A percentile compares a stretch with the other conserved stretches of the same genome.
Conservation (phyloP, 2,113 vertebrate genomes). For the Ctenodactylus gundi region DNA sequence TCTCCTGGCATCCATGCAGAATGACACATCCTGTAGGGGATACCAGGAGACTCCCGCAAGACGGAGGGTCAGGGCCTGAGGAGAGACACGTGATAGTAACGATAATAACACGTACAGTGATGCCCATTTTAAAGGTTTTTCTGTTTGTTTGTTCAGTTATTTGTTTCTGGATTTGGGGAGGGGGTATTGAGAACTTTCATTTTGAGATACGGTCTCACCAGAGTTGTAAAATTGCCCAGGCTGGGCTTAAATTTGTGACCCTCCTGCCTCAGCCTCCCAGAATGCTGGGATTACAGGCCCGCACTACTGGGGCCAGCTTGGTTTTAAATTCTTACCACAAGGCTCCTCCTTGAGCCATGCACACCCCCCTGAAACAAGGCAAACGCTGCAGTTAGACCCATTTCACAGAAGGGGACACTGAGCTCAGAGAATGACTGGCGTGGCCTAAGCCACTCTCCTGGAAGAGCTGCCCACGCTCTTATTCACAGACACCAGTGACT, state of each 20-base stretch:
- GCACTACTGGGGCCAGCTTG: neutral
- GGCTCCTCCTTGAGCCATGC: rapidly evolving
- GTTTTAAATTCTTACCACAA: rapidly evolving
- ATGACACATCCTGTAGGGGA: neutral
- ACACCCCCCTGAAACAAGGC: neutral
- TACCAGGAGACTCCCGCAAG: rapidly evolving
- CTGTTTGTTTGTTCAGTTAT: no score
- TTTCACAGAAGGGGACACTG: neutral
- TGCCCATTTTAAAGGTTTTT: no score
- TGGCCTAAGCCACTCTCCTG: neutral
- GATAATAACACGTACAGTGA: rapidly evolving
- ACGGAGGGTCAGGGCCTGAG: rapidly evolving
- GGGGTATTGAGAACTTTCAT: no score
- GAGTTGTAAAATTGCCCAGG: no score
- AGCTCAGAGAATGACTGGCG: neutral
- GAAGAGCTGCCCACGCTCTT: neutral
- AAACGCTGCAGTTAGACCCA: neutral
- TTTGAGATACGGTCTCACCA: no score
- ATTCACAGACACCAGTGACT: neutral
- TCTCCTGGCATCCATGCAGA: rapidly evolving
- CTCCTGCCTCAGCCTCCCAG: no score
- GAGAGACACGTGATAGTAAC: neutral
- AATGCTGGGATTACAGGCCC: no score
- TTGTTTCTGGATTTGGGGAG: no score
- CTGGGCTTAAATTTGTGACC: no score